phyloP scores from a whole-genome alignment of 2,888 invertebrate genomes.

The Fragum fragum region DNA sequence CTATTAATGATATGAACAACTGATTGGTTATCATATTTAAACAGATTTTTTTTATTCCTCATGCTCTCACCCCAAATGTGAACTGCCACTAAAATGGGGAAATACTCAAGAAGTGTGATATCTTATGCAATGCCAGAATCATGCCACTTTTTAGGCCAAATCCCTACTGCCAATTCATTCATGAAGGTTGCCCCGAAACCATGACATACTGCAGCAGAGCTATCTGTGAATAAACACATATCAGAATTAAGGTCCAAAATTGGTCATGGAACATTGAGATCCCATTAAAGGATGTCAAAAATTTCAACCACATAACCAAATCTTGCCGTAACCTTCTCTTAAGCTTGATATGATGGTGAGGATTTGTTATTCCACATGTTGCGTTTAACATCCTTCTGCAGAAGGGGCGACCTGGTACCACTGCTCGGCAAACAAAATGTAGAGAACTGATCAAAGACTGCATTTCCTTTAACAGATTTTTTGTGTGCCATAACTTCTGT shows the following conservation, averaged over 20 bases:
- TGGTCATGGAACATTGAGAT: too few relatives aligned
- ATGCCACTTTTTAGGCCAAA: constrained; percentile 36
- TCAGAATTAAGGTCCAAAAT: constrained; percentile 34
- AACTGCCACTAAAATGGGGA: constrained; percentile 33
- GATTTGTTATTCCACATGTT: too few relatives aligned
- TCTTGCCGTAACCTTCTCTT: too few relatives aligned
- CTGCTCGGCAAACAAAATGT: too few relatives aligned
- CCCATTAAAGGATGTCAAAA: too few relatives aligned
- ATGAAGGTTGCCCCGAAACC: constrained; percentile 37
- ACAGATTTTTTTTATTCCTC: constrained; percentile 28
- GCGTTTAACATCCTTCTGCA: too few relatives aligned
- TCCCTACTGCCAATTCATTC: constrained; percentile 28
- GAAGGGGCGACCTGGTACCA: too few relatives aligned
- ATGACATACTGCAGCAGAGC: constrained; percentile 22
- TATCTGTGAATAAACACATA: constrained; percentile 18
- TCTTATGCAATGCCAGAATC: constrained; percentile 12
- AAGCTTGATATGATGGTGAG: too few relatives aligned
- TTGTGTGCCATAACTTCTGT: too few relatives aligned
- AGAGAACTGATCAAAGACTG: too few relatives aligned
- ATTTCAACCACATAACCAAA: too few relatives aligned
- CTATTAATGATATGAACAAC: constrained; percentile 43
- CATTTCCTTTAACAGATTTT: too few relatives aligned
- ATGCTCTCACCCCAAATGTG: constrained; percentile 30
- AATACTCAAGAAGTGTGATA: constrained; percentile 36
- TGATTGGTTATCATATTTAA: constrained; percentile 42